Base-by-base conservation (phyloP, 2,797 vertebrate genomes). In the Antennarius maculatus region DNA sequence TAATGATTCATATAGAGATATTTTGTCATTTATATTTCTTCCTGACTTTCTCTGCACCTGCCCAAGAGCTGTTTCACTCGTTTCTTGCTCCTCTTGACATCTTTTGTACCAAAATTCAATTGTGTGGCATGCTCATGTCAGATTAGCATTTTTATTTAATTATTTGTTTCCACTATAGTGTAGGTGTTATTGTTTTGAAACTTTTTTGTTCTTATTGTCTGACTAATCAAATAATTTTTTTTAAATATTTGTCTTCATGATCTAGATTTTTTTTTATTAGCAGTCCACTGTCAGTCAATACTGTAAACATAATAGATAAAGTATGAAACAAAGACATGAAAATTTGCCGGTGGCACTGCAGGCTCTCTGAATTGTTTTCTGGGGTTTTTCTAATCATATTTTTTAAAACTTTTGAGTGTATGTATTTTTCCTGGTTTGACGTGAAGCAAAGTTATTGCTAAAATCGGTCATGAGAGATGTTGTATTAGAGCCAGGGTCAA, bases 371-470 rank as follows among this genome's bases (percentile, higher is more conserved):
- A 3, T 63, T 28, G 7, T 74, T 12, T 62, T 77, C 6, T 80
- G 52, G 59, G 23, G 15, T 51, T 54, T 58, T 55, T 23, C 16
- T 54, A 0, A 39, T 12, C 14, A 28, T n/a, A 45, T 53, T 66
- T 52, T 69, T n/a, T 58, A n/a, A 42, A 56, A 48, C 9, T 42
- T 74, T 7, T 23, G 18, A 61, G 51, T 81, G 52, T 67, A 53
- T 85, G 61, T 79, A 39, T 69, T 79, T 39, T 77, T 42, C 71
- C 52, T 76, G 29, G 31, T 63, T 72, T 72, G 27, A 71, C 16
- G 42, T 61, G 55, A 54, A 72, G 15, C 65, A 65, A 45, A 31
- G 3, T 56, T 37, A 55, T 27, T 37, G 51, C 10, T 13, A 46
- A 39, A 23, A 31, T 17, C 15, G 61, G 31, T 42, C 31, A 60